Evolutionary conservation across 2,797 vertebrate species (phyloP), one percentile per base, ranked within the genome.

Genomic region (Tapera naevia): DNA sequence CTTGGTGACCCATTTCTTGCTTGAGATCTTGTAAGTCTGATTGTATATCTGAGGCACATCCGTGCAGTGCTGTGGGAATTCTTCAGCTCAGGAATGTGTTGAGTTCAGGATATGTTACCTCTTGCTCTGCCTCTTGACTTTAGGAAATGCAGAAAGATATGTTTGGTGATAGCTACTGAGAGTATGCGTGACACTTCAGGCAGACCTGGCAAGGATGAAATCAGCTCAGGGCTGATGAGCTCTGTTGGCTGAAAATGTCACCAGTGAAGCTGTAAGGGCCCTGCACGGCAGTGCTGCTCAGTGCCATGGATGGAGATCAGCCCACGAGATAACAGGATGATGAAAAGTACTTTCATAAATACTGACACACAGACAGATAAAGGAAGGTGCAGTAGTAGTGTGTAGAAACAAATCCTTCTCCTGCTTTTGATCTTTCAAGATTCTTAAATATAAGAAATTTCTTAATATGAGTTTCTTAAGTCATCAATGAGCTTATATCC

Each of bases 291-390:
- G 7, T 25, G 72, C 35, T 46, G 69, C 70, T 88, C 51, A 17
- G 78, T 24, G 83, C 83, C 56, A 7, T 11, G 58, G 85, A 28
- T 80, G 80, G 78, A 87, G 83, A 96, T 95, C 76, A n/a, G 61
- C 28, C 56, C 39, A 51, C 0, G 1, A 86, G 93, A 89, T 91
- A 96, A 72, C 35, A 62, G 51, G 69, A 85, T 75, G 94, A 72
- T 92, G 93, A 96, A 92, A 94, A 86, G 83, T 45, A 45, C 79
- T 61, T 81, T 92, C 82, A 94, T 85, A 79, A 92, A 53, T 67
- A n/a, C 80, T 83, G 92, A 89, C 93, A 35, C 70, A 51, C 1
- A 64, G 84, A 65, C 81, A 91, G 94, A 89, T 88, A 74, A 94
- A 91, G 95, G 86, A 87, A 90, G 66, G 57, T 67, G 65, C 76